Evolutionary conservation across 2,113 vertebrate species (phyloP).

Genomic region (Corapipo altera): DNA sequence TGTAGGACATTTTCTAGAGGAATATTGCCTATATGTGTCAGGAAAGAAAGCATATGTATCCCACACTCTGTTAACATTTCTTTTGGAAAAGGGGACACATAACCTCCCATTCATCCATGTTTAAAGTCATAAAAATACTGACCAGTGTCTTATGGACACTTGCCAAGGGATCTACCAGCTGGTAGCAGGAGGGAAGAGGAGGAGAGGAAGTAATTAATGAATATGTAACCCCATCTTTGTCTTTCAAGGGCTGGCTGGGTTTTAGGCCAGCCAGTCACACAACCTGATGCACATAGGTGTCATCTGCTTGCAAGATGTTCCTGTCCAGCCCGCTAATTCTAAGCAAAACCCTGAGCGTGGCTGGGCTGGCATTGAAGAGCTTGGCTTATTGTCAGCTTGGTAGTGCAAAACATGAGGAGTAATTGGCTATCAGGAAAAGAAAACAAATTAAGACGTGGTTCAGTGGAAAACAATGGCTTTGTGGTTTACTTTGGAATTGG

Average conservation of each 20-base stretch:
- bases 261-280: background rate
- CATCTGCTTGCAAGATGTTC: background rate
- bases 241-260: background rate
- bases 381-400: background rate
- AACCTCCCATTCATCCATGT: background rate
- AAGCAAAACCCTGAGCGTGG: background rate
- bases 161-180: background rate
- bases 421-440: slow-evolving; percentile 13
- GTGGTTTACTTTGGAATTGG: slow-evolving; percentile 3
- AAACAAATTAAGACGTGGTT: slow-evolving; percentile 33
- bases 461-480: slow-evolving; percentile 19
- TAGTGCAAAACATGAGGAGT: background rate
- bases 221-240: background rate
- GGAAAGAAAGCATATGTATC: background rate
- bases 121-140: background rate
- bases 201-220: background rate
- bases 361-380: background rate
- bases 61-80: background rate
- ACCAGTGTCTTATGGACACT: background rate
- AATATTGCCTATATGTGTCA: background rate
- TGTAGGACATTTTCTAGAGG: background rate
- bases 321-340: background rate
- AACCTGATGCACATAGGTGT: background rate
- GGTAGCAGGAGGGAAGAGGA: background rate
- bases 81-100: background rate